Base-by-base conservation (phyloP, 1,140 invertebrate species). In the Drosophila oshimai region DNA sequence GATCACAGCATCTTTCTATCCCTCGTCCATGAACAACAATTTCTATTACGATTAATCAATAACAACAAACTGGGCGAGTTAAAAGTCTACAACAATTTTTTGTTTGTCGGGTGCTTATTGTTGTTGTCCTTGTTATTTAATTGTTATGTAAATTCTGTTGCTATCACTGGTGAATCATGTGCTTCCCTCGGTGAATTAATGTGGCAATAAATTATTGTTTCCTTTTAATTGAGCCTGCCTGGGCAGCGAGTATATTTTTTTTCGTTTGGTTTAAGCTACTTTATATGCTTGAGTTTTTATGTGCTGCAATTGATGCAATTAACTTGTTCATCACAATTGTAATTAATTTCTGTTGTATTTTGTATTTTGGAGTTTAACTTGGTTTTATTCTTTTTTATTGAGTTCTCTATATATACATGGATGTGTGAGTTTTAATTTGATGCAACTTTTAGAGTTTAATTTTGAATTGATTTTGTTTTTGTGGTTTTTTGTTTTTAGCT, bases 141-240 rank as follows among this genome's bases (percentile, higher is more conserved):
- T 49, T 64, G 26, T 39, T 60, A 73, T 70, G 70, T 83, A 83
- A 83, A 83, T 86, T 86, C 74, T 62, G 75, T 72, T 72, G 65
- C 71, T 80, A 79, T 76, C 81, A 80, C 81, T 64, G 68, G 46
- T 83, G 65, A 83, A 58, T 79, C 65, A 78, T 70, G 36, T 41
- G 34, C 51, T 51, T 55, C 37, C 44, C 29, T 26, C 44, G 37
- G 20, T 24, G 54, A 62, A 28, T 62, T 54, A 28, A 15, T 36
- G 45, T 33, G 41, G 33, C 46, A 41, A 67, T 51, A 83, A 86
- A 87, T 87, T 87, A 87, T 87, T 87, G 81, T 87, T 67, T 81
- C 81, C 62, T 87, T 69, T 87, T 88, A 88, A 87, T 87, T 87
- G 84, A 88, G 70, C 51, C 46, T 49, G 44, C 42, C 13, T 45